Conservation (phyloP, 2,113 vertebrate genomes). For the Cygnus buccinator region DNA sequence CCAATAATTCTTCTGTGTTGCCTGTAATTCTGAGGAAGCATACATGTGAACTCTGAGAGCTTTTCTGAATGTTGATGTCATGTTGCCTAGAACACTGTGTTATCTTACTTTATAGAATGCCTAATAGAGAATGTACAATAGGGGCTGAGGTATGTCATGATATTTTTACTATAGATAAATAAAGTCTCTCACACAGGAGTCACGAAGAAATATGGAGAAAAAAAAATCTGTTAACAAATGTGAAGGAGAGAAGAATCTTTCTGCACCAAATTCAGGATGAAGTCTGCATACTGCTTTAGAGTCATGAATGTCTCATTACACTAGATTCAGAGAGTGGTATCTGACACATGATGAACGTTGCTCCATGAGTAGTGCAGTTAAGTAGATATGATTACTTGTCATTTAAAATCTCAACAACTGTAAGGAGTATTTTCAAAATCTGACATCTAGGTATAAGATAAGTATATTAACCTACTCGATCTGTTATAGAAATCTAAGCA, state of each 20-base stretch:
- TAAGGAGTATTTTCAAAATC: neutral
- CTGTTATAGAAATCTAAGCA: neutral
- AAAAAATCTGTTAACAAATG: neutral
- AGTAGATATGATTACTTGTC: accelerated
- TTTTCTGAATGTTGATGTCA: neutral
- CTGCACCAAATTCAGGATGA: neutral
- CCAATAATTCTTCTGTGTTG: neutral
- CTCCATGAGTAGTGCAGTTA: neutral
- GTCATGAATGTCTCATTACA: neutral
- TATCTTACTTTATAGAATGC: neutral
- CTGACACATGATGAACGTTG: neutral
- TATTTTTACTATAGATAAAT: neutral
- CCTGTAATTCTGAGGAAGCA: neutral
- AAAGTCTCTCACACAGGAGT: neutral
- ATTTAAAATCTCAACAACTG: neutral
- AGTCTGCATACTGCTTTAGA: neutral
- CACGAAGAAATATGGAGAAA: neutral
- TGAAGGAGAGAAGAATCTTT: neutral
- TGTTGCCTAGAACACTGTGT: neutral
- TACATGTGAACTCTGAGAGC: neutral
- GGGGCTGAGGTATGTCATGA: neutral
- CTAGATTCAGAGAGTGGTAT: neutral
- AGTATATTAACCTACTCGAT: neutral
- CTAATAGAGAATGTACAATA: neutral
- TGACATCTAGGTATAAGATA: neutral